These are phyloP conservation scores for Muscina levida DNA, from an alignment of 2,888 invertebrate genomes.

Conservation along the genomic window DNA sequence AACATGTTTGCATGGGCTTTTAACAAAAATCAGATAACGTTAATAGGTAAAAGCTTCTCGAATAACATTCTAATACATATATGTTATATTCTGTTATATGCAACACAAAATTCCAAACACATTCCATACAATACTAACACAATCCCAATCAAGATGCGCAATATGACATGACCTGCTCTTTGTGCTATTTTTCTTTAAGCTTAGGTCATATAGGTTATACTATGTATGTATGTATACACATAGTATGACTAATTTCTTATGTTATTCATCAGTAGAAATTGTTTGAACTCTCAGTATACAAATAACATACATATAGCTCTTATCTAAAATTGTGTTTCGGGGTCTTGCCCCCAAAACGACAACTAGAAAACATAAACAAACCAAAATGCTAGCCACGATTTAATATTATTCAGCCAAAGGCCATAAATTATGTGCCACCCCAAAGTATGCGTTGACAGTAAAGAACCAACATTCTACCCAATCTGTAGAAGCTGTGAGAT, in stretches of 20 bases:
- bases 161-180: neutral
- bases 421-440: constrained; percentile 12
- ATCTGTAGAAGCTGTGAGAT: too few relatives aligned
- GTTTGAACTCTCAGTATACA: too few relatives aligned
- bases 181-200: neutral
- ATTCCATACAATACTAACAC: neutral
- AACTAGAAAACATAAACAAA: too few relatives aligned
- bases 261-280: too few relatives aligned
- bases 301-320: neutral
- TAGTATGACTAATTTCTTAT: too few relatives aligned
- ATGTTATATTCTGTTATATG: neutral
- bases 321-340: neutral
- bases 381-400: neutral
- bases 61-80: too few relatives aligned
- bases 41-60: too few relatives aligned
- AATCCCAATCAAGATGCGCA: neutral
- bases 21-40: too few relatives aligned
- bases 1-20: too few relatives aligned
- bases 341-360: neutral
- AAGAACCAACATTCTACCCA: too few relatives aligned
- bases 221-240: neutral
- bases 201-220: too few relatives aligned
- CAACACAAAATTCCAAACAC: neutral
- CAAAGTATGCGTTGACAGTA: neutral
- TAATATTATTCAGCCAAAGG: neutral